phyloP scores from a whole-genome alignment of 2,113 vertebrate species.

The Cottus gobio region DNA sequence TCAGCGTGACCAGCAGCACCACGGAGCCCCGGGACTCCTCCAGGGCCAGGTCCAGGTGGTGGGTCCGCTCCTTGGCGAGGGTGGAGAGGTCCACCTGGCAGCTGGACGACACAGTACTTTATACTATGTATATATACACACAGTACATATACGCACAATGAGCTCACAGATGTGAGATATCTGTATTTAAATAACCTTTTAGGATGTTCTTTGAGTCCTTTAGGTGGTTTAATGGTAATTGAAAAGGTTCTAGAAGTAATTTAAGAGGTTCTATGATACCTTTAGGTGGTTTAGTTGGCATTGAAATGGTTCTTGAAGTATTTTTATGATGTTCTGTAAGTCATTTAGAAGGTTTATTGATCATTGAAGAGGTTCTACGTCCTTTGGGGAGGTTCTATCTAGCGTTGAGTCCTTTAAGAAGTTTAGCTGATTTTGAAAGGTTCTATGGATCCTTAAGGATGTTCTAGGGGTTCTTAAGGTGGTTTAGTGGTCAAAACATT shows the following conservation, averaged over 20 bases:
- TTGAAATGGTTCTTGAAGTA: not conserved
- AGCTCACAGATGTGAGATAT: too few species aligned
- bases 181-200: too few species aligned
- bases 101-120: slow-evolving; percentile 72
- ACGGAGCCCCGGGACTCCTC: slow-evolving; percentile 89
- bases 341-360: too few species aligned
- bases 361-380: not conserved
- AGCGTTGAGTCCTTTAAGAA: too few species aligned
- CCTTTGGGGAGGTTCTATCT: not conserved
- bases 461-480: not conserved
- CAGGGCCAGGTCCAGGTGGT: slow-evolving; percentile 88
- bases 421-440: too few species aligned
- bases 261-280: not conserved
- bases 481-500: not conserved
- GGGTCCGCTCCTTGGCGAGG: slow-evolving; percentile 90
- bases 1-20: slow-evolving; percentile 92
- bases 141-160: too few species aligned
- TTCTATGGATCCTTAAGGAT: not conserved
- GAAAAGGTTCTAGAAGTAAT: not conserved
- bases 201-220: too few species aligned
- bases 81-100: slow-evolving; percentile 91
- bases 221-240: not conserved
- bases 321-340: too few species aligned
- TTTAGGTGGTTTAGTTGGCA: too few species aligned
- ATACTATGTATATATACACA: too few species aligned